Conservation (phyloP, 2,888 invertebrate genomes). For the Sinotaia quadrata region DNA sequence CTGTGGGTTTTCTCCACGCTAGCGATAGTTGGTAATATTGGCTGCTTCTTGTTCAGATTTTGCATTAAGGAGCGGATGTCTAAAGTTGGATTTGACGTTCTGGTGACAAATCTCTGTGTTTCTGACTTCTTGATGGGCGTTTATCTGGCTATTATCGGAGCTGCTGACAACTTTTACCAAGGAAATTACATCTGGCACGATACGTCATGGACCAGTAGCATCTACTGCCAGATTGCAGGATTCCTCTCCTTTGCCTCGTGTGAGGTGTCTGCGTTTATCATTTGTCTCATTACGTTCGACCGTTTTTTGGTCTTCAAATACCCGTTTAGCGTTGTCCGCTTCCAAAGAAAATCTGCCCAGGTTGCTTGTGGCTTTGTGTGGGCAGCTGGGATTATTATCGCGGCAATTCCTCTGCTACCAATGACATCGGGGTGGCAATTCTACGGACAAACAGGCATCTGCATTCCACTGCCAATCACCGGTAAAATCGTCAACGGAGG, state of each 20-base stretch:
- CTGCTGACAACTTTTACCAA: conserved; percentile 31
- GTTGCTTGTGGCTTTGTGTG: conserved; percentile 30
- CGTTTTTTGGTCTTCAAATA: conserved; percentile 30
- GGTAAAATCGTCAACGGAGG: conserved; percentile 26
- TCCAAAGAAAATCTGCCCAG: conserved; percentile 30
- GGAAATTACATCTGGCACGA: conserved; percentile 31
- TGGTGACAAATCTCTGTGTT: conserved; percentile 34
- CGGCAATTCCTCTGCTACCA: conserved; percentile 31
- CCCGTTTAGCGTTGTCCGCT: conserved; percentile 32
- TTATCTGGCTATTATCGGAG: conserved; percentile 36
- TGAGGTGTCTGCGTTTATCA: conserved; percentile 33
- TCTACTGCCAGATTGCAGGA: conserved; percentile 30
- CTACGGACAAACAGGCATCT: conserved; percentile 34
- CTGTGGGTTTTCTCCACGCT: conserved; percentile 34
- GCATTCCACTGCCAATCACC: conserved; percentile 36
- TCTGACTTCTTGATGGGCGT: conserved; percentile 37
- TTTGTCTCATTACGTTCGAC: conserved; percentile 33
- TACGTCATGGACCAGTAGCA: conserved; percentile 29
- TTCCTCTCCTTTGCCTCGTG: conserved; percentile 31
- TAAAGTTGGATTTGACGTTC: conserved; percentile 33
- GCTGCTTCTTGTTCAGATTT: conserved; percentile 32
- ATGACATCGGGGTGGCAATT: conserved; percentile 32
- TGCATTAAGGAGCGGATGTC: conserved; percentile 30
- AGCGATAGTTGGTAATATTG: conserved; percentile 32
- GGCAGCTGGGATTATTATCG: conserved; percentile 24